Conservation (phyloP, 2,113 vertebrate genomes). For the Halichoerus grypus region DNA sequence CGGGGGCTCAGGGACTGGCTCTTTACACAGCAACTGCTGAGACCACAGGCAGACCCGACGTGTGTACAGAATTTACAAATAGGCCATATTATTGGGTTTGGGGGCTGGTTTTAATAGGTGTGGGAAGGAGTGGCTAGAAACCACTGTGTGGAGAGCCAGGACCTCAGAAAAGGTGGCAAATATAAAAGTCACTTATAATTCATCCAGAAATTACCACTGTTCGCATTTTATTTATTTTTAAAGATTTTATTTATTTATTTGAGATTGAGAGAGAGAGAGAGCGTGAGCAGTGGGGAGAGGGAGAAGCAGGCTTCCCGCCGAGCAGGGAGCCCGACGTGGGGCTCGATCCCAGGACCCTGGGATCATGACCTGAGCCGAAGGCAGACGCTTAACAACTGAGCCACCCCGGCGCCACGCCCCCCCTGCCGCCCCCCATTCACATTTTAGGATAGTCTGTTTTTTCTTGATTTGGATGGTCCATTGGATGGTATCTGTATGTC, state of each 20-base stretch:
- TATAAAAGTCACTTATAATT: background rate
- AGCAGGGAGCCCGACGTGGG: background rate
- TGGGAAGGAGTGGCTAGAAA: background rate
- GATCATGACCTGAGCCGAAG: background rate
- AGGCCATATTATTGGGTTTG: background rate
- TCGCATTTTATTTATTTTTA: background rate
- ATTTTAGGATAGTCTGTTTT: background rate
- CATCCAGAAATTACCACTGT: background rate
- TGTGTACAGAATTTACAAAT: background rate
- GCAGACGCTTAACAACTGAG: background rate
- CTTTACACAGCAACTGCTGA: background rate
- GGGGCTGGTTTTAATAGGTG: background rate
- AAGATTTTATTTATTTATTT: background rate
- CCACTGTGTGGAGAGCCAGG: background rate
- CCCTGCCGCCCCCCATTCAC: too few species aligned
- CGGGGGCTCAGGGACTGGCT: background rate
- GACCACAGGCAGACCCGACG: background rate
- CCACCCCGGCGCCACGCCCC: too few species aligned
- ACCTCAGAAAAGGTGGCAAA: slow-evolving; percentile 35
- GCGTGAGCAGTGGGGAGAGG: background rate
- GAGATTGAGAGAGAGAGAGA: too few species aligned
- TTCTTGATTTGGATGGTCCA: background rate
- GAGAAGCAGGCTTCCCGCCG: background rate
- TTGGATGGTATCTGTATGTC: background rate
- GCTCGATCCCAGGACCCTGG: background rate